These are phyloP conservation scores for Indicator indicator DNA, from an alignment of 2,113 vertebrate genomes.

Conservation along the genomic window DNA sequence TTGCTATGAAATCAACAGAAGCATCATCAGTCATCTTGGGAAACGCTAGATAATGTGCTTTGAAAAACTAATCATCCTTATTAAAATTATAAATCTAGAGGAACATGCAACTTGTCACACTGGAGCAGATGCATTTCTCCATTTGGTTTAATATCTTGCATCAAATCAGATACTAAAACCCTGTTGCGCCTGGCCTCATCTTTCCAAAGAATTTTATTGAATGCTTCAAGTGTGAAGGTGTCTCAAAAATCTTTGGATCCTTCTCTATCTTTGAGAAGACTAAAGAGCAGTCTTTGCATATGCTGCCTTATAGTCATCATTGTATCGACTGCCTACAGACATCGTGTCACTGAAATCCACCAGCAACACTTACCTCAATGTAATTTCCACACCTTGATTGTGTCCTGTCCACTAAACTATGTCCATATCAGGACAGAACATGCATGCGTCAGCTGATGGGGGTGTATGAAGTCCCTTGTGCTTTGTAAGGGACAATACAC, in stretches of 20 bases:
- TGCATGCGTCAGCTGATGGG: not conserved
- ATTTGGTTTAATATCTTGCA: not conserved
- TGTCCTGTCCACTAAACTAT: not conserved
- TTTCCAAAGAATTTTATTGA: not conserved
- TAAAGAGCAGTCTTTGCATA: not conserved
- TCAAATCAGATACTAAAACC: not conserved
- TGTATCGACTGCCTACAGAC: not conserved
- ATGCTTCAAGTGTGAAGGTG: not conserved
- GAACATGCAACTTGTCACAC: not conserved
- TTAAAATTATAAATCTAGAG: slow-evolving; percentile 16
- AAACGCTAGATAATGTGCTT: not conserved
- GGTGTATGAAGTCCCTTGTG: rapidly evolving
- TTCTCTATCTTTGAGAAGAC: not conserved
- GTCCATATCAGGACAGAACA: not conserved
- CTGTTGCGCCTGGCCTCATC: not conserved
- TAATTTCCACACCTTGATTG: rapidly evolving
- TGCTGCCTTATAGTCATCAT: not conserved
- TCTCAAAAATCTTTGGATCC: not conserved
- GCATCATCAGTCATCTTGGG: not conserved
- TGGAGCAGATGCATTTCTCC: not conserved
- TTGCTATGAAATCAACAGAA: not conserved
- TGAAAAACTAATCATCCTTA: slow-evolving; percentile 25
- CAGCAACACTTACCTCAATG: rapidly evolving
- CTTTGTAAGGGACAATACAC: not conserved
- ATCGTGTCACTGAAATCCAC: not conserved